A percentile compares a stretch with the other conserved stretches of the same genome.
phyloP scores from a whole-genome alignment of 2,797 vertebrate species.

The Acanthornis magna region DNA sequence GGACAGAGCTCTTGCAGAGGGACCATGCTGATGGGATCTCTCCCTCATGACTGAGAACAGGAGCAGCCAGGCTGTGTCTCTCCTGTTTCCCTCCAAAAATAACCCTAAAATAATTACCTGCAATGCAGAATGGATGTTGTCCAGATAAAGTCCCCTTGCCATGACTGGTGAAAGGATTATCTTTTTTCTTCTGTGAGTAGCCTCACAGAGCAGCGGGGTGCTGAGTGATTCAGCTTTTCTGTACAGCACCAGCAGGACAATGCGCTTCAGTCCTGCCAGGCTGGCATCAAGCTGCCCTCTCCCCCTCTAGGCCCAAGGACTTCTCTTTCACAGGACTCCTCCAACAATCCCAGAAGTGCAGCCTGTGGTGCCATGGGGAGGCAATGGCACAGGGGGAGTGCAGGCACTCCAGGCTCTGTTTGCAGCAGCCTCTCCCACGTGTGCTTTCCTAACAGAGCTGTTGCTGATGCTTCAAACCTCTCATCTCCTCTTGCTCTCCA shows the following conservation, averaged over 20 bases:
- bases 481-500: not conserved
- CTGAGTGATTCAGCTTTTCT: not conserved
- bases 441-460: not conserved
- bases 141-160: not conserved
- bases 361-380: rapidly evolving
- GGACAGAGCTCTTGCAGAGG: not conserved
- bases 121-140: not conserved
- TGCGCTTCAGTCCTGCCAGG: not conserved
- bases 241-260: not conserved
- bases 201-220: not conserved
- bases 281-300: not conserved
- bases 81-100: not conserved
- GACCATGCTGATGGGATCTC: not conserved
- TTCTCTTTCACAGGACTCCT: not conserved
- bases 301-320: not conserved
- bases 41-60: not conserved
- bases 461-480: not conserved
- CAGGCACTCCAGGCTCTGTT: not conserved
- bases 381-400: rapidly evolving
- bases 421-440: not conserved
- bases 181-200: not conserved
- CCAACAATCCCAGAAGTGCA: not conserved
- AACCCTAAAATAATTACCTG: not conserved
- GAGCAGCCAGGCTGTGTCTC: not conserved
- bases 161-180: not conserved